phyloP scores from a whole-genome alignment of 2,113 vertebrate genomes.

The Cryptomyrus ogoouensis region DNA sequence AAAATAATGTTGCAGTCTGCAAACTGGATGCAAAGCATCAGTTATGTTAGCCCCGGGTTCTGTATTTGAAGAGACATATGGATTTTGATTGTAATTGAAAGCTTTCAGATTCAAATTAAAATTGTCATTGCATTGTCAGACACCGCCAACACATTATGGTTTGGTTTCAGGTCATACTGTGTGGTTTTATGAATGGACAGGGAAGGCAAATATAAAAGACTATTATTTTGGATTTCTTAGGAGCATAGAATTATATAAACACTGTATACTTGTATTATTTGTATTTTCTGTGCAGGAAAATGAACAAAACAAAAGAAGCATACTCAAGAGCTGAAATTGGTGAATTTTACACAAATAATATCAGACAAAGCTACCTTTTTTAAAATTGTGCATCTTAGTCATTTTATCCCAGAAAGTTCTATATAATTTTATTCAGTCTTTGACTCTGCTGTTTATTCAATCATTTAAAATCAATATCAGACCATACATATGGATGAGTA shows the following conservation, averaged over 20 bases:
- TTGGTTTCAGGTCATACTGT: neutral
- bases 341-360: neutral
- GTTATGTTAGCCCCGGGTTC: neutral
- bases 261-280: neutral
- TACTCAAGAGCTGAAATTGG: neutral
- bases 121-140: neutral
- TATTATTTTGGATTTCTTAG: neutral
- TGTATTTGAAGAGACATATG: neutral
- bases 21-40: neutral
- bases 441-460: neutral
- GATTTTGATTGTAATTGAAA: neutral
- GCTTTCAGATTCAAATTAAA: neutral
- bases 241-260: neutral
- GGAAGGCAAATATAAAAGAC: neutral
- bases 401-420: neutral
- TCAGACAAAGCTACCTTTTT: neutral
- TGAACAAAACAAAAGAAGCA: neutral
- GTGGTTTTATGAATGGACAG: neutral
- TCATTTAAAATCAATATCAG: slow-evolving; percentile 8
- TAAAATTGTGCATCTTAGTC: neutral
- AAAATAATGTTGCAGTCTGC: slow-evolving; percentile 1
- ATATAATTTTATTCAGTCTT: neutral
- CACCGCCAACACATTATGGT: neutral
- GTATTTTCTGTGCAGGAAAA: neutral
- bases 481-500: neutral